Conservation (phyloP, 2,888 invertebrate species). For the Ceriagrion tenellum region DNA sequence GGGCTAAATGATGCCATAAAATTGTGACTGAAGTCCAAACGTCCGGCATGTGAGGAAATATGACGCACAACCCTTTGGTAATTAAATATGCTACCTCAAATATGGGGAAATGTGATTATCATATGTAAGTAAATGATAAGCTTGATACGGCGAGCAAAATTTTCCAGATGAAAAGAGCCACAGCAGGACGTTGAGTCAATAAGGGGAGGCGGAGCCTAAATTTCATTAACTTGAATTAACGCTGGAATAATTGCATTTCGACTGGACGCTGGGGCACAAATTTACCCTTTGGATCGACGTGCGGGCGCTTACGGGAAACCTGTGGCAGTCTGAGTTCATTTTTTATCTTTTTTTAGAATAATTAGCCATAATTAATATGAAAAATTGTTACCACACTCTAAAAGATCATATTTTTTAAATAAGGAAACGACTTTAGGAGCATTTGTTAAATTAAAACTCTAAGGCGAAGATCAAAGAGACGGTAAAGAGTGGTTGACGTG, state of each 20-base stretch:
- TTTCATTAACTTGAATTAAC: neutral
- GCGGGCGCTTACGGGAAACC: neutral
- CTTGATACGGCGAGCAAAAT: neutral
- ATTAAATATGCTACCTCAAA: neutral
- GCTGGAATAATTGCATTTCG: neutral
- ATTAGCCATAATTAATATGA: neutral
- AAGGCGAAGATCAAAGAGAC: too few species aligned
- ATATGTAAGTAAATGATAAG: neutral
- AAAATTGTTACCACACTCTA: too few species aligned
- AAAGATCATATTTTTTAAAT: too few species aligned
- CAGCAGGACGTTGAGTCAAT: neutral
- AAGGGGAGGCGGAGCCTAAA: neutral
- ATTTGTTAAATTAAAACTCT: too few species aligned
- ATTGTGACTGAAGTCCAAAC: too few species aligned
- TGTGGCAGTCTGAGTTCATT: neutral
- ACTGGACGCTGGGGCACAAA: neutral
- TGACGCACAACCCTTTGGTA: neutral
- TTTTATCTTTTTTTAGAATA: neutral
- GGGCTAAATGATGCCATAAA: too few species aligned
- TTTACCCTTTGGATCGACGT: neutral
- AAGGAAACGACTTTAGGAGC: too few species aligned
- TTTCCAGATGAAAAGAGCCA: neutral
- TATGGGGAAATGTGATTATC: neutral
- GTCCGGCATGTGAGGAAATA: neutral
- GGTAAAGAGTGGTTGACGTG: too few species aligned